phyloP scores from a whole-genome alignment of 2,113 vertebrate species.

The Gasterosteus aculeatus region DNA sequence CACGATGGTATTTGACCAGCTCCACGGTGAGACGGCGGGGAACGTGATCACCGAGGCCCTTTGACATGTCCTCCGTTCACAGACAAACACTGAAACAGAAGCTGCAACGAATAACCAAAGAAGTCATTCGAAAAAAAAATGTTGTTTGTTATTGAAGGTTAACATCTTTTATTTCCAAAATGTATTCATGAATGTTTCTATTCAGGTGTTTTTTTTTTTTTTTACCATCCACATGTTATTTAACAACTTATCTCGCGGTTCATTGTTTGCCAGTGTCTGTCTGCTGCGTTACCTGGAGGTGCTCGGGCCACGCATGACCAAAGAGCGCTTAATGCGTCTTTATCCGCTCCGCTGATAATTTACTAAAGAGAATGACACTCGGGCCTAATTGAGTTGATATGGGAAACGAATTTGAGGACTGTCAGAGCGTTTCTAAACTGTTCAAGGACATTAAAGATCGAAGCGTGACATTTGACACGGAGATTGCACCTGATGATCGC shows the following conservation, averaged over 20 bases:
- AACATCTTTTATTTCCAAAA: background rate
- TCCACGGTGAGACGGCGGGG: background rate
- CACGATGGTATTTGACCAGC: background rate
- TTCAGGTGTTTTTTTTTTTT: background rate
- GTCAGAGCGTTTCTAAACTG: slow-evolving; percentile 92
- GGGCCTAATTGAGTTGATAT: slow-evolving; percentile 88
- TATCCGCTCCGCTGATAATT: slow-evolving; percentile 80
- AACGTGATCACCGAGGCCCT: background rate
- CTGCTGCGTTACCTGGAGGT: slow-evolving; percentile 42
- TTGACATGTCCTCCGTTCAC: background rate
- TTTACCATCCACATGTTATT: background rate
- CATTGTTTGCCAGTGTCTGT: background rate
- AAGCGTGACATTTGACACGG: slow-evolving; percentile 86
- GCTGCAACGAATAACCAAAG: background rate
- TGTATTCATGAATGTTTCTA: fast-evolving
- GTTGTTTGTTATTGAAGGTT: background rate
- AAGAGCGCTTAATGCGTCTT: slow-evolving; percentile 73
- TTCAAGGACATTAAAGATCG: slow-evolving; percentile 90
- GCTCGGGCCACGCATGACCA: slow-evolving; percentile 36
- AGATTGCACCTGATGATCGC: slow-evolving; percentile 82
- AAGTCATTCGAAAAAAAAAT: background rate
- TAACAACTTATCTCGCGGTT: background rate
- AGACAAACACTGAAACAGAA: background rate
- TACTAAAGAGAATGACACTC: slow-evolving; percentile 70
- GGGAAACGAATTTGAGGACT: slow-evolving; percentile 92